Conservation (phyloP, 2,113 vertebrate species). For the Hypanus sabinus region DNA sequence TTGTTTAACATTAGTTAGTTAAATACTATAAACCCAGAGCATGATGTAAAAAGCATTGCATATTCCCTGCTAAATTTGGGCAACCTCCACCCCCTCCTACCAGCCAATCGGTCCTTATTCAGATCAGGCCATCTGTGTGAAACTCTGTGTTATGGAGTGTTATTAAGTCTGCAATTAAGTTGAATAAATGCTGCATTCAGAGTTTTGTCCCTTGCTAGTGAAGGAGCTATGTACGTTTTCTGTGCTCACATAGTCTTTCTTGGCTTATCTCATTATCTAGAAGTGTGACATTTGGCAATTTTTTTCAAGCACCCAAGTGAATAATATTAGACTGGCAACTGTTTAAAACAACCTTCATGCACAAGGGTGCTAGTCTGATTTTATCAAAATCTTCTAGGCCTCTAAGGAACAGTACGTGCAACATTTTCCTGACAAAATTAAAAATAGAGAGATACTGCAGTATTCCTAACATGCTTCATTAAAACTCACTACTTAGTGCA, state of each 20-base stretch:
- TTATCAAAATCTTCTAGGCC: background rate
- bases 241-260: background rate
- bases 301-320: too few relatives aligned
- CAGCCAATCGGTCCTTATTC: background rate
- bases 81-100: too few relatives aligned
- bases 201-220: background rate
- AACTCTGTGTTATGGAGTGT: background rate
- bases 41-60: background rate
- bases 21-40: too few relatives aligned
- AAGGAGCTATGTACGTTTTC: background rate
- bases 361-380: constrained; percentile 3
- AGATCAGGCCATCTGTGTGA: background rate
- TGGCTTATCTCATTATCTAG: background rate
- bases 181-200: background rate
- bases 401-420: background rate
- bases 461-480: background rate
- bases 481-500: background rate
- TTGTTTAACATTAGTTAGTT: background rate
- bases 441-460: background rate
- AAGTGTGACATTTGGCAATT: background rate
- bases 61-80: background rate
- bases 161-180: background rate
- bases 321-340: constrained; percentile 4
- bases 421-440: constrained; percentile 11
- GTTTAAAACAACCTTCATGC: constrained; percentile 13